Base-by-base conservation (phyloP, 2,888 invertebrate species). In the Trissonchulus latispiculum region DNA sequence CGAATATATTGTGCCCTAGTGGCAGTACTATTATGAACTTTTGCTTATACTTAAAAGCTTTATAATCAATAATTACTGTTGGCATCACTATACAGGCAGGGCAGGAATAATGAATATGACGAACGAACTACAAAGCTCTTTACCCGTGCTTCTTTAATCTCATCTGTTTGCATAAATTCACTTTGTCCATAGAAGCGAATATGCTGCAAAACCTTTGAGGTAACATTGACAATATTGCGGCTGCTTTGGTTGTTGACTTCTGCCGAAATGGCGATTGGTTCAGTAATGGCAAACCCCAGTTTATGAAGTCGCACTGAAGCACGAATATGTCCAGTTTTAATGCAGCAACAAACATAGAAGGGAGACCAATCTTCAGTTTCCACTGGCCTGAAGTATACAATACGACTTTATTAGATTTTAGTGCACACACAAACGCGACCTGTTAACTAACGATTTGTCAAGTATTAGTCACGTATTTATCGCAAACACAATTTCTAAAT, bases 381-480 rank as follows among this genome's bases (percentile, higher is more conserved):
- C 32, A 64, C 66, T 32, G 66, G 66, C 35, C 66, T 64, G 66
- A 64, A 64, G n/a, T n/a, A n/a, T n/a, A n/a, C n/a, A n/a, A n/a
- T n/a, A n/a, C n/a, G n/a, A n/a, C n/a, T n/a, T n/a, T n/a, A n/a
- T n/a, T n/a, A n/a, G n/a, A n/a, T n/a, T n/a, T n/a, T n/a, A n/a
- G n/a, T n/a, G n/a, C n/a, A n/a, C n/a, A n/a, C n/a, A n/a, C n/a
- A n/a, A n/a, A n/a, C n/a, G n/a, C n/a, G n/a, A n/a, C n/a, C n/a
- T n/a, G n/a, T n/a, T n/a, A n/a, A n/a, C n/a, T n/a, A n/a, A n/a
- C n/a, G n/a, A n/a, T n/a, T n/a, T n/a, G n/a, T n/a, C n/a, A n/a
- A n/a, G n/a, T n/a, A n/a, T n/a, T n/a, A n/a, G n/a, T n/a, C n/a
- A n/a, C n/a, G n/a, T n/a, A n/a, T n/a, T n/a, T n/a, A n/a, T n/a